These are phyloP conservation scores for Protonibea diacanthus DNA, from an alignment of 2,797 vertebrate species.

Conservation along the genomic window DNA sequence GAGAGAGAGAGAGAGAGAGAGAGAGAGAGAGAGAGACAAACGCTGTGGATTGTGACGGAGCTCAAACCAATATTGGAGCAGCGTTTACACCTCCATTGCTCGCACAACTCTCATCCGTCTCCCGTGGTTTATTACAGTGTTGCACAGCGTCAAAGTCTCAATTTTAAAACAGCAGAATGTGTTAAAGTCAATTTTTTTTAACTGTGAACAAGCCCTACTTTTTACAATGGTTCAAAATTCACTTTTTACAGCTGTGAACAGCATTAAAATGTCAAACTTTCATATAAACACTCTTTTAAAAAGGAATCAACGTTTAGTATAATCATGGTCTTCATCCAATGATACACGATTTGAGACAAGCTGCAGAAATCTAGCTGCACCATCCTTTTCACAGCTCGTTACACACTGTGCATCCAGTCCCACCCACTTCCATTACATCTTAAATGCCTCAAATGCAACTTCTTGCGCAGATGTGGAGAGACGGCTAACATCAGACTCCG, in stretches of 20 bases:
- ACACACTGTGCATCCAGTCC: neutral
- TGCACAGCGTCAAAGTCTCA: conserved; percentile 21
- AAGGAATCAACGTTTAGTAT: neutral
- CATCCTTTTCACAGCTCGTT: neutral
- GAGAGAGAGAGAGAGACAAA: conserved; percentile 7
- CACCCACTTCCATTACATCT: neutral
- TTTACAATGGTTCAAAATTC: neutral
- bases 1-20: conserved; percentile 12
- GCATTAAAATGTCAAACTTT: neutral
- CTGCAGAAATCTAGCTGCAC: no score
- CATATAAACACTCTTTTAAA: neutral
- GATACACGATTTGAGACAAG: neutral
- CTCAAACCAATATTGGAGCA: conserved; percentile 34
- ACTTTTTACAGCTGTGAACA: neutral
- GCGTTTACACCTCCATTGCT: conserved; percentile 22
- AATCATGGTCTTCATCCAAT: neutral
- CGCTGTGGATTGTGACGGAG: conserved; percentile 15
- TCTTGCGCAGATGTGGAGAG: neutral
- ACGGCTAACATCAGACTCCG: neutral
- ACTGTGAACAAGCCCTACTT: neutral
- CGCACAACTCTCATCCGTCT: conserved; percentile 30
- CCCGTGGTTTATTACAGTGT: conserved; percentile 12
- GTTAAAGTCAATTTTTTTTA: conserved; percentile 28
- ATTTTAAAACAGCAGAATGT: conserved; percentile 10
- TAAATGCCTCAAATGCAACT: conserved; percentile 18